Base-by-base conservation (phyloP, 1,140 invertebrate species). In the Magallana angulata region DNA sequence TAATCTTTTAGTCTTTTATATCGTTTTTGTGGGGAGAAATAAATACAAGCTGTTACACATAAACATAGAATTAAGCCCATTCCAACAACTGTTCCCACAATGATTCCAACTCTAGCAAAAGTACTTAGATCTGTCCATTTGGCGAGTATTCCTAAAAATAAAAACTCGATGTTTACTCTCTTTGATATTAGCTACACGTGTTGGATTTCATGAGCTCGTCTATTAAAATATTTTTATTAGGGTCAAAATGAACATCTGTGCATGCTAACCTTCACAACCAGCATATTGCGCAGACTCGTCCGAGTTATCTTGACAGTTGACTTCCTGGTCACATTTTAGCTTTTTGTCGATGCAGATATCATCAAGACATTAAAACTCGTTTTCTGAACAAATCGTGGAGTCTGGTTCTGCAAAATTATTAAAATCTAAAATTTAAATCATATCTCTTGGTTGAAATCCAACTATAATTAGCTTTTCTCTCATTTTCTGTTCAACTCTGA, bases 201-300 rank as follows among this genome's bases (percentile, higher is more conserved):
- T 82, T 12, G 9, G 57, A 14, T 7, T 14, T 56, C 57, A 82
- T 11, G n/a, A 7, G 1, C 48, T 18, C 24, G 16, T 58, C 57
- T 82, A 82, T 14, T 11, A 30, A 36, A 56, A 48, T 48, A 3
- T 2, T 48, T 48, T 48, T n/a, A n/a, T 5, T 48, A 82, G 14
- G 1, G 16, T 57, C 24, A 80, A 30, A 18, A 80, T 18, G 0
- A 11, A 24, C n/a, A 62, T 12, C n/a, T 62, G 36, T 24, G 11
- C 18, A n/a, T 1, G 48, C 30, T 62, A 11, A 89, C 85, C 88
- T 89, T 68, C n/a, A 86, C 88, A 89, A 6, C 82, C 24, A 7
- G 85, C 85, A 57, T 71, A 76, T 6, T 86, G 30, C 0, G 56
- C 57, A 56, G 85, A 89, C 64, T 86, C 88, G 18, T 89, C 88